A percentile compares a stretch with the other conserved stretches of the same genome.
Conservation (phyloP, 2,888 invertebrate genomes). For the Drosophila hamatofila region DNA sequence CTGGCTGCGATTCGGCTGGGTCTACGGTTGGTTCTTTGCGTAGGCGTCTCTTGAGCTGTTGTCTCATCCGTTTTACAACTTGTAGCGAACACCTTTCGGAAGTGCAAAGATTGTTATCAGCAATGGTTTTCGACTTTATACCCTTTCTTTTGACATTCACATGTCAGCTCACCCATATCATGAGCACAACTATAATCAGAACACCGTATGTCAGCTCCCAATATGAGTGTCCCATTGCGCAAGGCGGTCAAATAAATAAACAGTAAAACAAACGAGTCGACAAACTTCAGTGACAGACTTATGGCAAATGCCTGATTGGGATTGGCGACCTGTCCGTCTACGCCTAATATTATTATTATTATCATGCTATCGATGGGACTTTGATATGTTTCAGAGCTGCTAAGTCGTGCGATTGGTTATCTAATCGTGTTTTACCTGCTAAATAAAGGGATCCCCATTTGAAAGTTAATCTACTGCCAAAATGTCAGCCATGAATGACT, state of each 20-base stretch:
- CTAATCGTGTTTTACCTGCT: conserved; percentile 15
- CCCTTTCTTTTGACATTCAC: background rate
- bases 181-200: conserved; percentile 1
- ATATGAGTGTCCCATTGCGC: conserved; percentile 7
- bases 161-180: conserved; percentile 32
- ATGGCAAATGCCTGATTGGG: conserved; percentile 32
- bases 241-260: background rate
- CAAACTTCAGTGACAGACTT: conserved; percentile 23
- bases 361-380: conserved; percentile 8
- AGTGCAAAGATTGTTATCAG: conserved; percentile 10
- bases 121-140: background rate
- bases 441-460: background rate
- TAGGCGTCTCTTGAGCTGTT: background rate
- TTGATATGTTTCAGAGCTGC: background rate
- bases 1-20: background rate
- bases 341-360: conserved; percentile 6
- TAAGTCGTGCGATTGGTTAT: conserved; percentile 1
- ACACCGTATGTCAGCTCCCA: conserved; percentile 8
- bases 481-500: background rate
- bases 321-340: background rate
- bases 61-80: background rate
- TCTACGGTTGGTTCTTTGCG: conserved; percentile 4
- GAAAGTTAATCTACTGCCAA: background rate
- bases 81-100: conserved; percentile 25
- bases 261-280: conserved; percentile 7